Evolutionary conservation across 2,797 vertebrate genomes (phyloP), one percentile per base, ranked within the genome.

Genomic region (Siniperca undulata): DNA sequence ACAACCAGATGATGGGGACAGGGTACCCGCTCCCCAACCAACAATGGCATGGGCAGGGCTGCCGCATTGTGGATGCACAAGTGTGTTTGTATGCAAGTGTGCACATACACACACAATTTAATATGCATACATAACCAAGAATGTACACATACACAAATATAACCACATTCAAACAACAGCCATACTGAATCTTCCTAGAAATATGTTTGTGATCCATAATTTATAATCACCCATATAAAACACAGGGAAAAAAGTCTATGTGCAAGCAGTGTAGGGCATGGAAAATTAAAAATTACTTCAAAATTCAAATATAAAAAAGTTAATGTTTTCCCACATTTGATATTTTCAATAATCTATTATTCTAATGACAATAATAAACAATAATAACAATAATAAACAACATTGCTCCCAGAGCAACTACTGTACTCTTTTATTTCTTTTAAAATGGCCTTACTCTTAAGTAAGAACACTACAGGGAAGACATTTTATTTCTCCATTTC

Each of bases 1-100:
- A 96, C 92, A 82, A 90, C 90, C 92, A 91, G 91, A 93, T 94
- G 95, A 95, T 88, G 86, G 90, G 92, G 93, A 91, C 88, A 84
- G 89, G 91, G 91, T 84, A 86, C 84, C 82, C 78, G 72, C 89
- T 90, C 89, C 86, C 84, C 81, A 75, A 78, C n/a, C 82, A 91
- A 93, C 93, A 93, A 94, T 91, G 88, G 89, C 87, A 89, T 77
- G 81, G 89, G 84, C 75, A 74, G 70, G 74, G 83, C 78, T 72
- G 78, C 74, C 62, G 46, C 78, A 80, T 38, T 85, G 79, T 70
- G 67, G 78, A 81, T 67, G 65, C 55, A 75, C 62, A 79, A 73
- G 81, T 53, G 81, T 55, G 76, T 78, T 77, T 62, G 69, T 50
- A 48, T 55, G 62, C 42, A 76, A 70, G 69, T 46, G 42, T 27